Base-by-base conservation (phyloP, 2,113 vertebrate species). In the Neolamprologus sp. region DNA sequence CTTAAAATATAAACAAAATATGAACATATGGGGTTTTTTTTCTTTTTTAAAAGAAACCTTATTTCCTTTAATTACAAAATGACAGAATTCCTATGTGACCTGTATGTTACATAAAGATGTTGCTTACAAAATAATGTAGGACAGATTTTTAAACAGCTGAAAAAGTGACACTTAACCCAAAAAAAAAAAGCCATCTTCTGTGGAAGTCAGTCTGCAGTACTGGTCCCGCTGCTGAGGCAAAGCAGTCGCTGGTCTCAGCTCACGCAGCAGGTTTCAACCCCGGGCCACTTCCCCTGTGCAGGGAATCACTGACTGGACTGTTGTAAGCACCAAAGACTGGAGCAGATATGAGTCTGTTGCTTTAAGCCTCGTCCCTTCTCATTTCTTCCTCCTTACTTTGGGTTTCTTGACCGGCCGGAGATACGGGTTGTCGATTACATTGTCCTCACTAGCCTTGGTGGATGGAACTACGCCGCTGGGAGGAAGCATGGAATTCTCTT, bases 331-430 rank as follows among this genome's bases (percentile, higher is more conserved):
- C 89, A 73, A 82, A 42, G 28, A 42, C 14, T 79, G 53, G 57
- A 53, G 78, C 53, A 87, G 47, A 83, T 23, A 6, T n/a, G 26
- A 89, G 93, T 94, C 87, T 63, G n/a, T 80, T 40, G 40, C 51
- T 73, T 80, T 75, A 17, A 51, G 33, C 1, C 1, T 68, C 23
- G 28, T 58, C 26, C 68, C 2, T 5, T 37, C 87, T 99, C 96
- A 99, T 94, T 99, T 99, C 98, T 99, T 99, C 94, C 99, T 96
- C 88, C 98, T 98, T 82, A 99, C 97, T 97, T 99, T 99, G 91
- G 99, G 99, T 80, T 99, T 99, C 92, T 99, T 99, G 68, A 99
- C 99, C 0, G 99, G 98, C 3, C 99, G 92, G n/a, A 99, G 97
- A 53, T 99, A 99, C 7, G 99, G 99, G 37, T 99, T 99, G 95